phyloP scores from a whole-genome alignment of 64 coral and sea anemone genomes.

The Dendrophyllia cribrosa region DNA sequence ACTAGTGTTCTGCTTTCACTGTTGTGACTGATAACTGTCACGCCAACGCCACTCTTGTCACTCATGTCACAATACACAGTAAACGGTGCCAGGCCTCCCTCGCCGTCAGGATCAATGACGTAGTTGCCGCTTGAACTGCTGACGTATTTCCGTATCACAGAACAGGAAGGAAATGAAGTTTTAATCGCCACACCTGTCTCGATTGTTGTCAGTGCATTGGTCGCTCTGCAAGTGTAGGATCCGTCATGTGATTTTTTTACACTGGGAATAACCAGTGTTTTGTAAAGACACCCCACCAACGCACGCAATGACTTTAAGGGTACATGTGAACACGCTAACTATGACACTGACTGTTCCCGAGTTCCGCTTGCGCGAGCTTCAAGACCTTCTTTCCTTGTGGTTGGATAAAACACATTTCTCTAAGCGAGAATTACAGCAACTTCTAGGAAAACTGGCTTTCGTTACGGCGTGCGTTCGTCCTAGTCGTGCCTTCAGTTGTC shows the following conservation, averaged over 20 bases:
- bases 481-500: too few relatives aligned
- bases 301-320: too few relatives aligned
- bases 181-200: not conserved
- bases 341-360: too few relatives aligned
- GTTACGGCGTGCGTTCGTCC: too few relatives aligned
- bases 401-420: too few relatives aligned
- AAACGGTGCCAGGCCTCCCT: not conserved
- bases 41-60: conserved; percentile 22
- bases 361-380: too few relatives aligned
- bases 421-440: too few relatives aligned
- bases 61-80: not conserved
- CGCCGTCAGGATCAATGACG: not conserved
- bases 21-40: conserved; percentile 18
- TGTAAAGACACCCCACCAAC: too few relatives aligned
- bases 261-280: not conserved
- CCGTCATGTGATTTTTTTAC: not conserved
- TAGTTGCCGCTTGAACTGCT: not conserved
- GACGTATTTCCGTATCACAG: not conserved
- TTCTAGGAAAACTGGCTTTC: too few relatives aligned
- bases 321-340: too few relatives aligned
- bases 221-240: conserved; percentile 4
- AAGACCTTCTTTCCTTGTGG: too few relatives aligned
- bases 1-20: conserved; percentile 19
- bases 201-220: not conserved
- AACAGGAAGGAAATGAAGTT: not conserved